Base-by-base conservation (phyloP, 2,888 invertebrate species). In the Leucozona laternaria region DNA sequence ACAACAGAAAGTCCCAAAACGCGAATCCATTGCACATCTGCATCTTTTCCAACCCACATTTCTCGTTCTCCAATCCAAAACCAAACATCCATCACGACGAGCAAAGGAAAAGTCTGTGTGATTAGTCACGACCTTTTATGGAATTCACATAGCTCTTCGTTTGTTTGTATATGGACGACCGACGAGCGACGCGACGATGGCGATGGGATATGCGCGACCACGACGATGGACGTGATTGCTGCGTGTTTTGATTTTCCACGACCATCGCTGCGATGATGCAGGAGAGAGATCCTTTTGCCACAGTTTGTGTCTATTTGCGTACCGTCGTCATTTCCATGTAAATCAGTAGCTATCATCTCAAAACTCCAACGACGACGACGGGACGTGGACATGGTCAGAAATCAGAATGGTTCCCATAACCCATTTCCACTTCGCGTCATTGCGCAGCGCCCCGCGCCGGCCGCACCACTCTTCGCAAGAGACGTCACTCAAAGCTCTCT, bases 121-220 rank as follows among this genome's bases (percentile, higher is more conserved):
- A 89, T 89, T 89, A 88, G 89, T 84, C 89, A 89, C 89, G 89
- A 88, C 89, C 89, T 89, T 89, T 89, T 89, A 89, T 88, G 89
- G 89, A 88, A 88, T 88, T 88, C 88, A 88, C 88, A 88, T 88
- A 88, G 88, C 79, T 88, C 81, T 88, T 77, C 86, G 89, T 88
- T 88, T 79, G 89, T 88, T 88, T 88, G 82, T 84, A 87, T 86
- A 87, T 86, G 76, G 75, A 58, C 75, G 72, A 37, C 28, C 62
- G 53, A 68, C 8, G 40, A 40, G 15, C 50, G 22, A 50, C 11
- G 50, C 60, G 17, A 57, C 17, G 57, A 25, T 25, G 22, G 8
- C 25, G 40, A 62, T 60, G 34, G 60, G 37, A 60, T 60, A 40
- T 37, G 45, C 58, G 60, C 58, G 60, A 40, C 60, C 40, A 60